These are phyloP conservation scores for Hippocampus zosterae DNA, from an alignment of 2,113 vertebrate genomes.

Conservation along the genomic window DNA sequence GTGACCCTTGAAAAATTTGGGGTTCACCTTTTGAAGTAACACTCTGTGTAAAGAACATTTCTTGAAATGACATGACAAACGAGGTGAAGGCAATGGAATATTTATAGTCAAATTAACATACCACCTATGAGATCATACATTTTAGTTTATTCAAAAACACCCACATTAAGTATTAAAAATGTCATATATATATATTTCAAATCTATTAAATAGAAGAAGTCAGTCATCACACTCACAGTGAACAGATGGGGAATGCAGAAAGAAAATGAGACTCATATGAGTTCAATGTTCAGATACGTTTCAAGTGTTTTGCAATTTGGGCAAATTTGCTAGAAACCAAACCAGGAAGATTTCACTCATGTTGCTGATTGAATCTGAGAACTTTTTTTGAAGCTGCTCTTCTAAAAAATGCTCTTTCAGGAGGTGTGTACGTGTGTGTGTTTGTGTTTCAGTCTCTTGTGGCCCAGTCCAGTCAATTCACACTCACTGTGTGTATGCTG, in stretches of 20 bases:
- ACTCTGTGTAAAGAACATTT: neutral
- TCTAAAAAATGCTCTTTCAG: neutral
- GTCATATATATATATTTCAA: neutral
- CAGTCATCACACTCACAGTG: neutral
- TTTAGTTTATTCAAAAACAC: neutral
- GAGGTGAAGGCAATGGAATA: neutral
- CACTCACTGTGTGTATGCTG: conserved; percentile 72
- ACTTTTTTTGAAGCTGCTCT: neutral
- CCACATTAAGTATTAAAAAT: neutral
- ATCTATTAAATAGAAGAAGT: conserved; percentile 1
- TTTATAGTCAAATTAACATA: neutral
- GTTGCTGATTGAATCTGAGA: neutral
- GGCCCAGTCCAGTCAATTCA: conserved; percentile 33
- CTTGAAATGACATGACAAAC: neutral
- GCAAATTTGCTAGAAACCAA: neutral
- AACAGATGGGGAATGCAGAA: neutral
- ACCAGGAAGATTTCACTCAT: neutral
- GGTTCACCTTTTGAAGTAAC: neutral
- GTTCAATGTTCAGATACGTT: neutral
- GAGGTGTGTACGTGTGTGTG: neutral
- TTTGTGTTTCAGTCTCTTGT: conserved; percentile 38
- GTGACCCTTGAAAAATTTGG: neutral
- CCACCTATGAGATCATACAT: neutral
- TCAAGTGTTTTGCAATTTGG: neutral
- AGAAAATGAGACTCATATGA: neutral